Base-by-base conservation (phyloP, 2,888 invertebrate genomes). In the Tillus elongatus region DNA sequence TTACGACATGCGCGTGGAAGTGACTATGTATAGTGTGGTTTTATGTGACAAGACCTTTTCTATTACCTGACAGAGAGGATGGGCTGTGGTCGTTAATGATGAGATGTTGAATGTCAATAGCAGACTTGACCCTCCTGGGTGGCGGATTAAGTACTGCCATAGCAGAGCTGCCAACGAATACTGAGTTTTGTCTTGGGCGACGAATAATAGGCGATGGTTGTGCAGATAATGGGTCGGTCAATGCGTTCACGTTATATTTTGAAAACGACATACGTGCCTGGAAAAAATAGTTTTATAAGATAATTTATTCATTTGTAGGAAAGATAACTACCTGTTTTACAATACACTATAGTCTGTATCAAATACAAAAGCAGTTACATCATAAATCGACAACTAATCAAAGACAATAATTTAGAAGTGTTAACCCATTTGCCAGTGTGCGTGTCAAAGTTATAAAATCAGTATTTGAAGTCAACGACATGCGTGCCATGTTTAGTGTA, bases 31-130 rank as follows among this genome's bases (percentile, higher is more conserved):
- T n/a, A n/a, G n/a, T n/a, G n/a, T n/a, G n/a, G n/a, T n/a, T n/a
- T n/a, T n/a, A n/a, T 19, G n/a, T 19, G 24, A n/a, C 24, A 19
- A 19, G 24, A 8, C 24, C n/a, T 19, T 19, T 19, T 19, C n/a
- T n/a, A n/a, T 48, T 53, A 53, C 56, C 54, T 53, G 52, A 46
- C 13, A 54, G 44, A 14, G 54, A 52, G 4, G 47, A 37, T 3
- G 54, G 50, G 56, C 60, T 52, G 34, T 54, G 53, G 62, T 76
- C 63, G 50, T 73, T 62, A 56, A 79, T 51, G 50, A 80, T 63
- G 55, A 87, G 68, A 14, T 84, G 83, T 53, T 87, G 85, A 9
- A 89, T 74, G 59, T 90, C 88, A 49, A 88, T 79, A 1, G 88
- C 89, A 24, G 86, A 86, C 50, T 87, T 82, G 3, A 82, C 82